Base-by-base conservation (phyloP, 2,888 invertebrate species). In the Limnephilus lunatus region DNA sequence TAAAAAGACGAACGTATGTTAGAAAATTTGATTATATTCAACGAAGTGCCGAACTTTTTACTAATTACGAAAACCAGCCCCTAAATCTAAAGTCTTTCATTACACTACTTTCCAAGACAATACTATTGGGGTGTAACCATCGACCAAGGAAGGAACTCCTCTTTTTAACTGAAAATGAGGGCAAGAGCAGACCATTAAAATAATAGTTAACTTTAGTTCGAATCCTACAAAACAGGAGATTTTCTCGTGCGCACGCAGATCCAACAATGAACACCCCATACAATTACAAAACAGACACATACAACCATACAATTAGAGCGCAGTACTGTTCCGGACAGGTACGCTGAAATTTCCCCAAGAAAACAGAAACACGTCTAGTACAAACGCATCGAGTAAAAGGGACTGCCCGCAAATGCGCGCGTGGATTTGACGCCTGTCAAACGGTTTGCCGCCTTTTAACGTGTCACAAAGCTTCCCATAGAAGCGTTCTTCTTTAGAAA, bases 211-310 rank as follows among this genome's bases (percentile, higher is more conserved):
- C 53, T 53, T 53, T 53, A 53, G 53, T 53, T 19, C 19, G 53
- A 53, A 53, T 53, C 19, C 48, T 32, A 39, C 44, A 83, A 83
- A 25, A 53, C 48, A 19, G 30, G 80, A 35, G 5, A 81, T 39
- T 89, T 89, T 81, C 81, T 15, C 39, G n/a, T 90, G 90, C 90
- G 90, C 83, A 82, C 90, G 83, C 90, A 83, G 30, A 31, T 32
- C 31, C 31, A 39, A 44, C 53, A 44, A 82, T 35, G 53, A 32
- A 44, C 19, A 82, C 19, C 68, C 32, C 48, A 32, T 44, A 90
- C 90, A 90, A 48, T 90, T 30, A 48, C 44, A 83, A 85, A 39
- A 31, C 19, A 32, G 5, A 32, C 9, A 30, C 85, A n/a, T 44
- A 53, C 19, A 53, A 53, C 19, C 53, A 31, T 15, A 1, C 81